Evolutionary conservation across 2,113 vertebrate species (phyloP).

Genomic region (Eclectus roratus): DNA sequence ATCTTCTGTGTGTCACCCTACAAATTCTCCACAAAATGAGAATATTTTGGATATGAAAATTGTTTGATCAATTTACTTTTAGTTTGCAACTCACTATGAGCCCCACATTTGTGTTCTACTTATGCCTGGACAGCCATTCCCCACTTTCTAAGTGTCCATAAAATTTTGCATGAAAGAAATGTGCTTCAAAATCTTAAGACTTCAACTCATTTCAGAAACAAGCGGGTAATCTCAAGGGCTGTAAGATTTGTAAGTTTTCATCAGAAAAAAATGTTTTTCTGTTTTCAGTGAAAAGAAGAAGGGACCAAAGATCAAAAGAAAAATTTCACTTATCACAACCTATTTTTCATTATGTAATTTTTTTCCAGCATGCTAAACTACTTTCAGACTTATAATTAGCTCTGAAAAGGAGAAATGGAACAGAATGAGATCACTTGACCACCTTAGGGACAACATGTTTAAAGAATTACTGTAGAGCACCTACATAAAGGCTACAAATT

Average conservation of each 20-base stretch:
- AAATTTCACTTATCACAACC: slow-evolving; percentile 26
- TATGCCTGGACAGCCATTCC: neutral
- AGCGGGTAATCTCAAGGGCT: neutral
- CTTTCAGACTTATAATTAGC: neutral
- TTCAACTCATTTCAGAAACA: slow-evolving; percentile 52
- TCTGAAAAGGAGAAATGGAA: neutral
- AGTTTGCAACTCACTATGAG: neutral
- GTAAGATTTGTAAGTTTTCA: slow-evolving; percentile 55
- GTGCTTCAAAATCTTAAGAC: neutral
- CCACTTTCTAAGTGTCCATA: neutral
- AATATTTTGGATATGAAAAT: neutral
- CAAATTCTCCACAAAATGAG: neutral
- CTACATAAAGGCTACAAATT: neutral
- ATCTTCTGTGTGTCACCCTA: neutral
- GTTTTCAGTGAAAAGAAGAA: slow-evolving; percentile 11
- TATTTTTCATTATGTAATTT: slow-evolving; percentile 13
- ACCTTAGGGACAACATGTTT: neutral
- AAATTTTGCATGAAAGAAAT: neutral
- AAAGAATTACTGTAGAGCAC: neutral
- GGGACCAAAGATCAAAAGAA: slow-evolving; percentile 29
- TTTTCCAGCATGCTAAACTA: neutral
- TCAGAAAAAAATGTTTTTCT: slow-evolving; percentile 11
- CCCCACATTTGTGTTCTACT: neutral
- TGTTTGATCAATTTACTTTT: neutral
- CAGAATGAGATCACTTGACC: neutral